A percentile compares a stretch with the other conserved stretches of the same genome.
Evolutionary conservation across 2,888 invertebrate species (phyloP).

Genomic region (Parelbella ahira): DNA sequence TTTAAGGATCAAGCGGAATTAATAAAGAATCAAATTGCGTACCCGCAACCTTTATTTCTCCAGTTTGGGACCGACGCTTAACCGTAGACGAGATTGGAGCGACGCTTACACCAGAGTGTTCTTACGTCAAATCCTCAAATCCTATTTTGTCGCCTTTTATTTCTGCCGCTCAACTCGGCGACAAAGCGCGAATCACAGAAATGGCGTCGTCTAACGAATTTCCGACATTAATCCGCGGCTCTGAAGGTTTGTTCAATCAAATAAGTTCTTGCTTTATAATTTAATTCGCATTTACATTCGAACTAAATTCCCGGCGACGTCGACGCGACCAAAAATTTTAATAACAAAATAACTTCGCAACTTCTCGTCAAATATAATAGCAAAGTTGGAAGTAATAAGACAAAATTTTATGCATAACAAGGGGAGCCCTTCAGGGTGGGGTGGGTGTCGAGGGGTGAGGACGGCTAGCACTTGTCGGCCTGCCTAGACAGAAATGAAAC

Average conservation of each 20-base stretch:
- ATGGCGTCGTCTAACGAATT: slow-evolving; percentile 44
- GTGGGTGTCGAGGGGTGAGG: slow-evolving; percentile 40
- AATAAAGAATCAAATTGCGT: slow-evolving; percentile 17
- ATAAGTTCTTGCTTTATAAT: slow-evolving; percentile 74
- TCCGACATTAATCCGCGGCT: slow-evolving; percentile 67
- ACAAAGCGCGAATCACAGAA: slow-evolving; percentile 50
- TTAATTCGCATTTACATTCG: slow-evolving; percentile 74
- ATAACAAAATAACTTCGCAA: slow-evolving; percentile 79
- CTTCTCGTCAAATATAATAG: slow-evolving; percentile 79
- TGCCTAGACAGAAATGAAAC: slow-evolving; percentile 77
- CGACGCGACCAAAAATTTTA: slow-evolving; percentile 72
- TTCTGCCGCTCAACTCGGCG: slow-evolving; percentile 32
- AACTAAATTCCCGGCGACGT: slow-evolving; percentile 56
- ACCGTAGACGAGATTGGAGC: slow-evolving; percentile 35
- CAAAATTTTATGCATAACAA: slow-evolving; percentile 80
- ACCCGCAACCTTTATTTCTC: slow-evolving; percentile 27
- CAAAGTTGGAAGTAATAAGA: slow-evolving; percentile 79
- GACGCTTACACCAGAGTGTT: slow-evolving; percentile 33
- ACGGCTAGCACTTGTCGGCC: slow-evolving; percentile 71
- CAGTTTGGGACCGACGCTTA: slow-evolving; percentile 26
- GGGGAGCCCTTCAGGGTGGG: slow-evolving; percentile 45
- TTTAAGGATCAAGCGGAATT: too few species aligned
- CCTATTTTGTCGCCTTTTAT: slow-evolving; percentile 40
- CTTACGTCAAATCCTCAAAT: slow-evolving; percentile 30
- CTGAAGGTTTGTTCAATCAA: slow-evolving; percentile 73